Percentiles rank a stretch among this genome's conserved stretches.
Evolutionary conservation across 1,140 invertebrate genomes (phyloP).

Genomic region (Heliconius hewitsoni): DNA sequence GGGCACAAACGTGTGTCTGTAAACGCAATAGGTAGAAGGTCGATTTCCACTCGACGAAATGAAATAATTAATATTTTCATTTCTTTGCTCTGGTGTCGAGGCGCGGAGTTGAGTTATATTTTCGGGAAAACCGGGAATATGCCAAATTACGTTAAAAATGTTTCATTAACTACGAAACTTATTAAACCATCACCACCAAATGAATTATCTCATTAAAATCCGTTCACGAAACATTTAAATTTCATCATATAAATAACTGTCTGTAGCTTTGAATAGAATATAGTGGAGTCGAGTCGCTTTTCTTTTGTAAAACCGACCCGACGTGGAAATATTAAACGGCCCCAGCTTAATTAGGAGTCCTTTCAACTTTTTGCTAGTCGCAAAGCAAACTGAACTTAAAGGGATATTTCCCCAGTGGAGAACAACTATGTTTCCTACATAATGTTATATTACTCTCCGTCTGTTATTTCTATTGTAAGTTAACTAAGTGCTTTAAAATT

Average conservation of each 20-base stretch:
- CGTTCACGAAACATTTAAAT: not conserved
- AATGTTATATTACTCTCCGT: not conserved
- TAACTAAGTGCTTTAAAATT: not conserved
- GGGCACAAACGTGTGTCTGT: too few species aligned
- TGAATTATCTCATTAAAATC: conserved; percentile 6
- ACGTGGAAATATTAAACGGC: conserved; percentile 34
- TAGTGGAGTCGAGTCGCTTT: not conserved
- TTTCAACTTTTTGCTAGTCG: conserved; percentile 14
- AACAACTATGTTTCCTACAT: conserved; percentile 1
- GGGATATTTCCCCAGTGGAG: not conserved
- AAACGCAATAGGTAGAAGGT: too few species aligned
- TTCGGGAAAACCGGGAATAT: too few species aligned
- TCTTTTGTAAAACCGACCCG: conserved; percentile 9
- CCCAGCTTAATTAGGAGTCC: conserved; percentile 29
- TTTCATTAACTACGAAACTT: not conserved
- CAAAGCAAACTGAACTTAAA: conserved; percentile 15
- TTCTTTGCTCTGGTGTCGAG: too few species aligned
- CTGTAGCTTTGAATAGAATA: not conserved
- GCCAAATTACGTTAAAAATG: not conserved
- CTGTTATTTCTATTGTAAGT: not conserved
- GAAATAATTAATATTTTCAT: too few species aligned
- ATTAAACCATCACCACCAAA: not conserved
- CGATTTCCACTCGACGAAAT: too few species aligned
- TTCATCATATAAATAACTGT: not conserved
- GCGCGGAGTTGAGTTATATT: too few species aligned